Conservation (phyloP, 2,888 invertebrate species). For the Alloscopus bannaensis region DNA sequence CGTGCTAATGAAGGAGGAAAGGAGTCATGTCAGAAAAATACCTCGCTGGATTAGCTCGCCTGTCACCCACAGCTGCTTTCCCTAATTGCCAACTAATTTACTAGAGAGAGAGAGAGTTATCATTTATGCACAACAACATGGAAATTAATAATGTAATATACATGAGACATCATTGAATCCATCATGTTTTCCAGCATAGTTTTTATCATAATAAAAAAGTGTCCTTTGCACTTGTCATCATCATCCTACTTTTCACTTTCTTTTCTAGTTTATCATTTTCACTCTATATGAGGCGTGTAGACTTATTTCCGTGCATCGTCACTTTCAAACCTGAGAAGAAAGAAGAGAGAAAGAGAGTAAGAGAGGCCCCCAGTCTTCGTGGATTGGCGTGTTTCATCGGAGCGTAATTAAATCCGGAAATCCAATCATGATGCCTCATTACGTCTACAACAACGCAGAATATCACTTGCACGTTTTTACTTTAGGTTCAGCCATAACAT, state of each 20-base stretch:
- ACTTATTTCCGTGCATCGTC: background rate
- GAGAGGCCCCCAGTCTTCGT: constrained; percentile 13
- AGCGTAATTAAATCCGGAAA: constrained; percentile 51
- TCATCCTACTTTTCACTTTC: background rate
- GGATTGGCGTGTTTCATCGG: constrained; percentile 27
- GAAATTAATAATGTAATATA: constrained; percentile 15
- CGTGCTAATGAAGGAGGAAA: constrained; percentile 36
- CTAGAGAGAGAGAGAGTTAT: constrained; percentile 10
- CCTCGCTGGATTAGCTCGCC: constrained; percentile 58
- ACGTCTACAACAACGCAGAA: background rate
- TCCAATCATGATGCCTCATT: constrained; percentile 48
- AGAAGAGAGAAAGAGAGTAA: too few species aligned
- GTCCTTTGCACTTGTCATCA: constrained; percentile 9
- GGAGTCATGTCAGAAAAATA: constrained; percentile 62
- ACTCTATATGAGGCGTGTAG: background rate
- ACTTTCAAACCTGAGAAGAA: too few species aligned
- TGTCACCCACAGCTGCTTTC: constrained; percentile 69
- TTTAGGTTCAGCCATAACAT: background rate
- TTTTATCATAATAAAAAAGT: constrained; percentile 3
- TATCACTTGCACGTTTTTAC: background rate
- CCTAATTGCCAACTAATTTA: constrained; percentile 68
- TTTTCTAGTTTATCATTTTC: constrained; percentile 3
- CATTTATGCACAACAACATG: constrained; percentile 4
- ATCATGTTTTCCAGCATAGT: background rate
- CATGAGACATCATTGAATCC: background rate